Base-by-base conservation (phyloP, 2,797 vertebrate genomes). In the Rhabdomys pumilio region DNA sequence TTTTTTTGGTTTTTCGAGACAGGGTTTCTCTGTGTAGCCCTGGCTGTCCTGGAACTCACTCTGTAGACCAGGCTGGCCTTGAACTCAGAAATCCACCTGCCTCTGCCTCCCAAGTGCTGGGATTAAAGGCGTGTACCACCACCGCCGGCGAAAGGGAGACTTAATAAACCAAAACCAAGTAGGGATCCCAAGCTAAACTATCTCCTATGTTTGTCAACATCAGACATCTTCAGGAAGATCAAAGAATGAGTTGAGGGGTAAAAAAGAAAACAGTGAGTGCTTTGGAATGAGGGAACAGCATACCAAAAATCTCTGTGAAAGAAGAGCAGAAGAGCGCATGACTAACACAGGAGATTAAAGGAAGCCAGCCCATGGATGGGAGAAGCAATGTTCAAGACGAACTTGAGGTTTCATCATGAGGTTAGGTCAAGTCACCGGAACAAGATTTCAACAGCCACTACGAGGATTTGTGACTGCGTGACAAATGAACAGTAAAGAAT, bases 401-500 rank as follows among this genome's bases (percentile, higher is more conserved):
- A 63, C 65, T 88, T 89, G 38, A 69, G 7, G 86, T 85, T 92
- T 75, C 41, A 69, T 89, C 20, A 67, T 90, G 61, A 94, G 75
- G 38, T 67, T 89, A n/a, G 7, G n/a, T 76, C 55, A 94, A 22
- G 53, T 89, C 61, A 57, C 80, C 31, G 61, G 91, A 15, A 34
- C 44, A 41, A 86, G 67, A 95, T 29, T 14, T 90, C 77, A 38
- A 76, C 10, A 24, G 19, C 57, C 76, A 72, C 90, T 82, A 77
- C 61, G 90, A 85, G 61, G 61, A 67, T 50, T 89, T 93, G 67
- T 50, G 15, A 92, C 57, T 82, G 73, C 59, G 67, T 72, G 24
- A 14, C 41, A 77, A 87, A 14, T 41, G 72, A 87, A 84, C 20
- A 96, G 50, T 15, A 94, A 96, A 55, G 10, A 90, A 94, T 96